A percentile compares a stretch with the other conserved stretches of the same genome.
These are phyloP conservation scores for Arctocebus calabarensis DNA, from an alignment of 2,797 vertebrate species.

Conservation along the genomic window DNA sequence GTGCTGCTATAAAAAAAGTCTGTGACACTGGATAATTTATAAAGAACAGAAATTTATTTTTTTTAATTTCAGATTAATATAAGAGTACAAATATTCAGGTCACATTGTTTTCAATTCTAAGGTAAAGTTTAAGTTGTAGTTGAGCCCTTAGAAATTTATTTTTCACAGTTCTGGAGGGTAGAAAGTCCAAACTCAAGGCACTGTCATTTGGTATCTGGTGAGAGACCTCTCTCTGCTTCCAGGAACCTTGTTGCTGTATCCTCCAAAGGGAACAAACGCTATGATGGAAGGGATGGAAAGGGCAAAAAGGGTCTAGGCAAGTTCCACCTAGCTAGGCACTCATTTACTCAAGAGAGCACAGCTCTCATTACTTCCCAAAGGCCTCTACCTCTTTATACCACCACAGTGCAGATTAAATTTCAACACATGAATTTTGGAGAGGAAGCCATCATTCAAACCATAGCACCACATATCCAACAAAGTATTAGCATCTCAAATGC, in stretches of 20 bases:
- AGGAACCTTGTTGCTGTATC: background rate
- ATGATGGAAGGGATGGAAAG: background rate
- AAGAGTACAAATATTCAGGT: no score
- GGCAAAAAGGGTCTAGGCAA: background rate
- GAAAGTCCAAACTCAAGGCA: background rate
- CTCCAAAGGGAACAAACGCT: background rate
- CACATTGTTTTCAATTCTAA: no score
- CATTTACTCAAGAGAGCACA: background rate
- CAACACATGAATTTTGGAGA: background rate
- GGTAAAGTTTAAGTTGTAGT: no score
- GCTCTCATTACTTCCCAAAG: background rate
- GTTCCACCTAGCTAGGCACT: background rate
- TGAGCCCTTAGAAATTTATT: background rate
- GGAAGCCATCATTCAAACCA: background rate
- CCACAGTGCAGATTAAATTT: background rate
- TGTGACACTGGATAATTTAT: background rate
- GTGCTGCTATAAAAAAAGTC: background rate
- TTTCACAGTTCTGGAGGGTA: background rate
- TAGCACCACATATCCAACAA: background rate
- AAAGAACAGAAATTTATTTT: background rate
- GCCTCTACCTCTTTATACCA: background rate
- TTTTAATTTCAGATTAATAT: no score
- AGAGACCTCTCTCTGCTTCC: background rate
- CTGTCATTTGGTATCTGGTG: background rate
- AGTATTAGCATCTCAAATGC: background rate